Conservation (phyloP, 2,113 vertebrate species). For the Bothrops jararaca region DNA sequence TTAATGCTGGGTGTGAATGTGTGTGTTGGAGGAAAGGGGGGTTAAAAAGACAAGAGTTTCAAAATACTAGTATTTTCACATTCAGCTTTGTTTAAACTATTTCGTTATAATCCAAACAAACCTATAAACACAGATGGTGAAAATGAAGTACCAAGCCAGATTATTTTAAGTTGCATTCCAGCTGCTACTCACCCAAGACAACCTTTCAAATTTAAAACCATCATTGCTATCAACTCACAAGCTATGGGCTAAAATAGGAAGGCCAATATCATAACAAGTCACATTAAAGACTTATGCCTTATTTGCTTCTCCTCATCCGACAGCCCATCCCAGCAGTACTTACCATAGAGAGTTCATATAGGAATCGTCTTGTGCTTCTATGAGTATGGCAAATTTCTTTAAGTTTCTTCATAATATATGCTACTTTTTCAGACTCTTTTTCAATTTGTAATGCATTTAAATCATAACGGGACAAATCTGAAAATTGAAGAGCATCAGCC, state of each 20-base stretch:
- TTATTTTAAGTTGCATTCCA: neutral
- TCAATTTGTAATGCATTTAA: slow-evolving; percentile 71
- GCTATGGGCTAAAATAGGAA: neutral
- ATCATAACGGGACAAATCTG: slow-evolving; percentile 71
- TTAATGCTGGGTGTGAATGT: neutral
- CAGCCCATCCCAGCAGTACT: slow-evolving; percentile 61
- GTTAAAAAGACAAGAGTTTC: neutral
- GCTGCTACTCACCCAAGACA: neutral
- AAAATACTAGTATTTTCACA: neutral
- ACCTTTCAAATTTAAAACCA: neutral
- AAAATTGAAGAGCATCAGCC: slow-evolving; percentile 84
- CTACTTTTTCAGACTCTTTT: slow-evolving; percentile 86
- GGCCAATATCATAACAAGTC: neutral
- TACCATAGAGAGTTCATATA: slow-evolving; percentile 89
- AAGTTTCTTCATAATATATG: slow-evolving; percentile 85
- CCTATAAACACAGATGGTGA: neutral
- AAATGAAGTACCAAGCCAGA: neutral
- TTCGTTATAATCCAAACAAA: neutral
- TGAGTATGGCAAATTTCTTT: slow-evolving; percentile 92
- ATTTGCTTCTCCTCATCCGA: neutral
- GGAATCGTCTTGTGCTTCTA: slow-evolving; percentile 81
- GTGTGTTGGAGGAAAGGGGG: neutral
- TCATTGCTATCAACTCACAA: neutral
- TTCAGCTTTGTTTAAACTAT: neutral
- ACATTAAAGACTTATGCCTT: neutral